phyloP scores from a whole-genome alignment of 2,888 invertebrate species.

The Tiphia femorata region DNA sequence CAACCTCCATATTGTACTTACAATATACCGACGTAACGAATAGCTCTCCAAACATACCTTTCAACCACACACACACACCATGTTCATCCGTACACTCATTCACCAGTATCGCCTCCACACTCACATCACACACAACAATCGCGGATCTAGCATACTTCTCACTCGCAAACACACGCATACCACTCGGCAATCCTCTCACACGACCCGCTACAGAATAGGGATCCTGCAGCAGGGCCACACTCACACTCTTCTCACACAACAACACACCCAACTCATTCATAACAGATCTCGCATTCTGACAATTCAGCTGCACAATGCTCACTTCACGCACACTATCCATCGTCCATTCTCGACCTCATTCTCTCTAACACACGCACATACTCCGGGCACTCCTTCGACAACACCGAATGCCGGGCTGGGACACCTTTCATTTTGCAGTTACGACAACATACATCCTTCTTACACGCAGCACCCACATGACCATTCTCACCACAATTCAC shows the following conservation, averaged over 20 bases:
- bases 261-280: constrained; percentile 14
- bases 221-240: constrained; percentile 19
- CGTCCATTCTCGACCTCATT: not conserved
- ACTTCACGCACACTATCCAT: not conserved
- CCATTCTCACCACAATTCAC: constrained; percentile 11
- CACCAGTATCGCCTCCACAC: not conserved
- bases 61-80: constrained; percentile 16
- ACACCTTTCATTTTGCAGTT: constrained; percentile 8
- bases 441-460: constrained; percentile 5
- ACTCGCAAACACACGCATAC: not conserved
- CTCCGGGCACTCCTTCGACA: not conserved
- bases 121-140: not conserved
- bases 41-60: constrained; percentile 11
- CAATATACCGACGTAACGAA: constrained; percentile 7
- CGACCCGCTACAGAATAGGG: not conserved
- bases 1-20: not conserved
- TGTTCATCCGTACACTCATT: constrained; percentile 2
- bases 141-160: not conserved
- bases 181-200: constrained; percentile 3
- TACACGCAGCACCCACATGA: constrained; percentile 5
- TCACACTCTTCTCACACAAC: constrained; percentile 1
- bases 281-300: constrained; percentile 6
- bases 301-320: constrained; percentile 9
- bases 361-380: not conserved
- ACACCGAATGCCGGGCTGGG: constrained; percentile 4